Conservation (phyloP, 2,888 invertebrate species). For the Scaptomyza flava region DNA sequence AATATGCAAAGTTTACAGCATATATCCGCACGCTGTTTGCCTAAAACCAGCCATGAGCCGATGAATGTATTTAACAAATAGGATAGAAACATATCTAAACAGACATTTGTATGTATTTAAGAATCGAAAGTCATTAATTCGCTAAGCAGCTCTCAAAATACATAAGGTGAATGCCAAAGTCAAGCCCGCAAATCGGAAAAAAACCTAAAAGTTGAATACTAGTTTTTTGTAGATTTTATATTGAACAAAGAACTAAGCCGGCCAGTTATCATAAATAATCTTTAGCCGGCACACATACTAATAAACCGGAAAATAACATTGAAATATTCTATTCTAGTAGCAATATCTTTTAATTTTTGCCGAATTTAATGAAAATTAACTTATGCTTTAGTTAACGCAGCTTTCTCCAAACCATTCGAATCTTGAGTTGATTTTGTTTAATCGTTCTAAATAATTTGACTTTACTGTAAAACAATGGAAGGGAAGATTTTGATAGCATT, state of each 20-base stretch:
- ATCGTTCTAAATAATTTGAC: too few relatives aligned
- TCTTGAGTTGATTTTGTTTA: neutral
- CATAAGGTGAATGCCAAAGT: constrained; percentile 6
- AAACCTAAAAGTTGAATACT: neutral
- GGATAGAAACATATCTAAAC: constrained; percentile 2
- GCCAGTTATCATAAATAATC: too few relatives aligned
- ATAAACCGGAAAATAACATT: constrained; percentile 23
- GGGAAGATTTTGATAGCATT: neutral
- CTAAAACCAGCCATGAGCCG: constrained; percentile 38
- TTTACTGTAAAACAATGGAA: neutral
- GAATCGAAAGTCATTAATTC: neutral
- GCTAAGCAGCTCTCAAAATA: neutral
- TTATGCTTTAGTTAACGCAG: too few relatives aligned
- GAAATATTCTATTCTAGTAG: neutral
- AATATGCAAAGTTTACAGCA: constrained; percentile 68
- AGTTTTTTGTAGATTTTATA: constrained; percentile 1
- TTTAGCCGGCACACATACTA: neutral
- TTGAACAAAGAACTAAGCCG: neutral
- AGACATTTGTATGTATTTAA: neutral
- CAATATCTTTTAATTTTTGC: neutral
- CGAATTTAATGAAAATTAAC: neutral
- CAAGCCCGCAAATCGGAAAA: constrained; percentile 2
- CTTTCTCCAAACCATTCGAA: neutral
- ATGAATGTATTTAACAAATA: constrained; percentile 20
- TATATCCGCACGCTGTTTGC: constrained; percentile 37